phyloP scores from a whole-genome alignment of 2,113 vertebrate species.

The Trematomus loennbergii region DNA sequence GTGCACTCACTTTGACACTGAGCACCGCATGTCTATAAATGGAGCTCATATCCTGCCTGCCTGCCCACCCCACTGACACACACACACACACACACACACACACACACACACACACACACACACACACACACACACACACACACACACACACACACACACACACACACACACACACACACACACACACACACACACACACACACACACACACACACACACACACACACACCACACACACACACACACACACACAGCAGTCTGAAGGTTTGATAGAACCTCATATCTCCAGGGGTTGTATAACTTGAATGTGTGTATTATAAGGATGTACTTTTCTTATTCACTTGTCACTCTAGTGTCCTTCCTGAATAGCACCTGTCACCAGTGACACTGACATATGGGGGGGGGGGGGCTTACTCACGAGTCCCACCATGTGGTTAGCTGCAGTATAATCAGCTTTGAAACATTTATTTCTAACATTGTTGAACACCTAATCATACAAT shows the following conservation, averaged over 20 bases:
- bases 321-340: not conserved
- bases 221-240: not conserved
- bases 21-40: conserved; percentile 66
- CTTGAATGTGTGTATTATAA: not conserved
- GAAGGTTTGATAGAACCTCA: not conserved
- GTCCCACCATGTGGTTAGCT: conserved; percentile 37
- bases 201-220: not conserved
- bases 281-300: too few species aligned
- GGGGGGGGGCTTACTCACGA: conserved; percentile 4
- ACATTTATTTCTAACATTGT: too few species aligned
- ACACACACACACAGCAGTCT: not conserved
- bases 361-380: not conserved
- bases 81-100: not conserved
- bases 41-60: conserved; percentile 37
- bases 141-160: not conserved
- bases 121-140: not conserved
- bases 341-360: not conserved
- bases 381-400: too few species aligned
- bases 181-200: not conserved
- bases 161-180: not conserved
- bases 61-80: not conserved
- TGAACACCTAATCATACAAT: too few species aligned
- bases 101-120: not conserved
- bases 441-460: not conserved
- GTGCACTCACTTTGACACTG: conserved; percentile 25